phyloP scores from a whole-genome alignment of 2,888 invertebrate genomes.

The Acleris laterana region DNA sequence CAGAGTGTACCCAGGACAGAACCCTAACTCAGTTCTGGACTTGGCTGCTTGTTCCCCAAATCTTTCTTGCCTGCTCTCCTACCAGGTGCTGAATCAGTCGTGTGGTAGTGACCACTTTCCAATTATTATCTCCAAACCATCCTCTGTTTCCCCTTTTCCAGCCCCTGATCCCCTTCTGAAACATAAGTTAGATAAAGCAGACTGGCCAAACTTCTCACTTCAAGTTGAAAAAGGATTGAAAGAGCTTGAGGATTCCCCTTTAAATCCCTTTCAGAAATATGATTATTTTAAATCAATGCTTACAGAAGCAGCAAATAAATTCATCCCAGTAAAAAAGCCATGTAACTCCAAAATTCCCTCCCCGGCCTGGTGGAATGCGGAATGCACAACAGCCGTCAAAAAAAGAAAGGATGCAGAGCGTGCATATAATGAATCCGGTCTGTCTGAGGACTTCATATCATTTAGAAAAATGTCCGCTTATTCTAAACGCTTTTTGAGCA shows the following conservation, averaged over 20 bases:
- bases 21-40: too few species aligned
- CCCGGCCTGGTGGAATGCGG: background rate
- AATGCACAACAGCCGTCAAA: background rate
- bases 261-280: too few species aligned
- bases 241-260: too few species aligned
- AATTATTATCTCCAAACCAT: background rate
- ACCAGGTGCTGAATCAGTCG: too few species aligned
- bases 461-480: background rate
- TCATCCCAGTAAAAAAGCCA: too few species aligned
- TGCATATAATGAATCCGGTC: background rate
- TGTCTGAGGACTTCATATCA: background rate
- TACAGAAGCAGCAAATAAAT: too few species aligned
- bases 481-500: background rate
- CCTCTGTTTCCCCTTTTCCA: too few species aligned
- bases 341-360: background rate
- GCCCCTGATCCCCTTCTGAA: too few species aligned
- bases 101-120: background rate
- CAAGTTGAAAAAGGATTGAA: too few species aligned
- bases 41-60: background rate
- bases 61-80: background rate
- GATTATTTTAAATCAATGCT: too few species aligned
- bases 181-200: background rate
- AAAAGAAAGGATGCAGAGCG: background rate
- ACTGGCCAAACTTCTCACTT: background rate
- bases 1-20: background rate